Evolutionary conservation across 2,888 invertebrate genomes (phyloP).

Genomic region (Oligia latruncula): DNA sequence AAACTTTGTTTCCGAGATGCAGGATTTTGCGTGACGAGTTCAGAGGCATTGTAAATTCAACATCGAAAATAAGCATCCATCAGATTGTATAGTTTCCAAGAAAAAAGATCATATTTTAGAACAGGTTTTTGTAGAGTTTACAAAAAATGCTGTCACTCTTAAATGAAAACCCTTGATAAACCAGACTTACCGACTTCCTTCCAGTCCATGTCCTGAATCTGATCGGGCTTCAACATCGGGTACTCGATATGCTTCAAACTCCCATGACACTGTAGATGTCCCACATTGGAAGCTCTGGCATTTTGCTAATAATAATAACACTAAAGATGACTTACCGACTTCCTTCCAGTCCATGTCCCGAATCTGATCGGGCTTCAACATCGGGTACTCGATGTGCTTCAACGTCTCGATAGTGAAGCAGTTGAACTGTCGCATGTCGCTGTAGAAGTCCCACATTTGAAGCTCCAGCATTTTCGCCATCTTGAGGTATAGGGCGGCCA

Average conservation of each 20-base stretch:
- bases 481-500: constrained; percentile 95
- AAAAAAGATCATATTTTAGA: background rate
- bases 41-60: too few relatives aligned
- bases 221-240: constrained; percentile 93
- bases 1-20: too few relatives aligned
- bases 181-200: constrained; percentile 91
- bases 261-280: constrained; percentile 95
- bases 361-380: constrained; percentile 94
- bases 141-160: background rate
- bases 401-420: constrained; percentile 94
- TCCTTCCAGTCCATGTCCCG: constrained; percentile 97
- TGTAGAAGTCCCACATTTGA: constrained; percentile 96
- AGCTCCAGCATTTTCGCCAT: constrained; percentile 98
- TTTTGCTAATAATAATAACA: constrained; percentile 88
- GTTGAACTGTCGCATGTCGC: constrained; percentile 96
- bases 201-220: constrained; percentile 95
- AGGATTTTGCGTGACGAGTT: too few relatives aligned
- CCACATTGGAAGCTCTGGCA: constrained; percentile 98
- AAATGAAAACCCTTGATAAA: background rate
- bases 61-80: too few relatives aligned
- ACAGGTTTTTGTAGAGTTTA: background rate
- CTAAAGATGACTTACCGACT: constrained; percentile 78
- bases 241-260: constrained; percentile 95
- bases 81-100: background rate
- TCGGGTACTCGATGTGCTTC: constrained; percentile 94